Percentiles rank a stretch among this genome's conserved stretches.
phyloP scores from a whole-genome alignment of 2,797 vertebrate species.

The Cephalopachus bancanus region DNA sequence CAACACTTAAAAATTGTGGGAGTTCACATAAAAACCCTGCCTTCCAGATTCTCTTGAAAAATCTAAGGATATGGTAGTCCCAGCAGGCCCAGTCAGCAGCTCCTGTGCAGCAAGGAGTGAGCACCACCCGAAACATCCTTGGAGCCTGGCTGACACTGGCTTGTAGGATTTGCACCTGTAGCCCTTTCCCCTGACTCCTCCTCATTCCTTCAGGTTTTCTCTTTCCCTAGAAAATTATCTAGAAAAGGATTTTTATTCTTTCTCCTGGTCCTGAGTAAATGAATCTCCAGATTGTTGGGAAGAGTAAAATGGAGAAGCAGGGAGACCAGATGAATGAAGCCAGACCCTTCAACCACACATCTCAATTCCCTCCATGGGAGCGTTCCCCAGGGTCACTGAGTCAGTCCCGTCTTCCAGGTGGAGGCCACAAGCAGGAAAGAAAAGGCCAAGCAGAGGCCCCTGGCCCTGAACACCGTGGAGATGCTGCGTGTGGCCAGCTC shows the following conservation, averaged over 20 bases:
- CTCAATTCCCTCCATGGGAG: not conserved
- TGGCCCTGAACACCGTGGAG: slow-evolving; percentile 98
- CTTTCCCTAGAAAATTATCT: not conserved
- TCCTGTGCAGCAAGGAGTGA: not conserved
- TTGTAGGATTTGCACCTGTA: not conserved
- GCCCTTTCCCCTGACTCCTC: not conserved
- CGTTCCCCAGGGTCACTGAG: not conserved
- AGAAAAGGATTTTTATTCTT: not conserved
- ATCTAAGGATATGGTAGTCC: not conserved
- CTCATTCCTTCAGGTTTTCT: not conserved
- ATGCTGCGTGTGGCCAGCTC: slow-evolving; percentile 98
- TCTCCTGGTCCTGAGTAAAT: slow-evolving; percentile 20
- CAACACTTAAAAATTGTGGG: not conserved
- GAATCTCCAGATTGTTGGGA: not conserved
- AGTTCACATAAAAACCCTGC: not conserved
- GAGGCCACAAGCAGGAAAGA: slow-evolving; percentile 97
- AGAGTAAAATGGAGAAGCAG: not conserved
- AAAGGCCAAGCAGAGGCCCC: slow-evolving; percentile 97
- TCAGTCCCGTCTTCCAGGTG: slow-evolving; percentile 90
- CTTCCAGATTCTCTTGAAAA: not conserved
- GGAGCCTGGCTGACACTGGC: fast-evolving
- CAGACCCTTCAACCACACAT: not conserved
- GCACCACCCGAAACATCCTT: fast-evolving
- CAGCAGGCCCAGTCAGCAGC: not conserved
- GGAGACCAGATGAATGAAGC: not conserved